Evolutionary conservation across 2,888 invertebrate species (phyloP).

Genomic region (Oxycera nigricornis): DNA sequence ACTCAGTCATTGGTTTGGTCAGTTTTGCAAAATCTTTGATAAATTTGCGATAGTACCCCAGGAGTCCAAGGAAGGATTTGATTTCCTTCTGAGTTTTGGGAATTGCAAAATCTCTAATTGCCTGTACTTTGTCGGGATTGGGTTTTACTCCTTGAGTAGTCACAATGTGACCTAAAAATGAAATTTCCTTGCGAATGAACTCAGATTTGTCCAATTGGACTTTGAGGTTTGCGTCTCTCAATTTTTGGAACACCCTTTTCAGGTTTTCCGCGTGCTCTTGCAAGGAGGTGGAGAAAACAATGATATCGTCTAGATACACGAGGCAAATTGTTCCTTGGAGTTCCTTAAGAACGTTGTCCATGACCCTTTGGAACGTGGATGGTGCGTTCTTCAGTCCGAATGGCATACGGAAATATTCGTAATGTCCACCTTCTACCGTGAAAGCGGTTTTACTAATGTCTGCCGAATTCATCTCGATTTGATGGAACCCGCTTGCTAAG

Average conservation of each 20-base stretch:
- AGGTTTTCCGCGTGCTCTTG: not conserved
- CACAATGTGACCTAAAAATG: not conserved
- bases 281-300: not conserved
- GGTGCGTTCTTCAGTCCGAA: constrained; percentile 39
- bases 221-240: not conserved
- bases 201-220: not conserved
- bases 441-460: constrained; percentile 41
- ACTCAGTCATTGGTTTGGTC: not conserved
- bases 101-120: not conserved
- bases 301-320: not conserved
- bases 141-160: not conserved
- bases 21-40: not conserved
- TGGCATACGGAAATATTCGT: constrained; percentile 36
- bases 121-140: not conserved
- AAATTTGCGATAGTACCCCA: not conserved
- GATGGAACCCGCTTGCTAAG: not conserved
- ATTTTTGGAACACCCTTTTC: not conserved
- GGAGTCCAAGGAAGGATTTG: not conserved
- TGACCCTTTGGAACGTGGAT: not conserved
- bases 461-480: not conserved
- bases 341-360: not conserved
- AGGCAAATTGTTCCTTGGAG: not conserved
- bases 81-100: not conserved
- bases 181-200: not conserved
- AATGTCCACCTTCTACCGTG: constrained; percentile 26